These are phyloP conservation scores for Melanotaenia maccullochi DNA, from an alignment of 2,797 vertebrate genomes.

Conservation along the genomic window DNA sequence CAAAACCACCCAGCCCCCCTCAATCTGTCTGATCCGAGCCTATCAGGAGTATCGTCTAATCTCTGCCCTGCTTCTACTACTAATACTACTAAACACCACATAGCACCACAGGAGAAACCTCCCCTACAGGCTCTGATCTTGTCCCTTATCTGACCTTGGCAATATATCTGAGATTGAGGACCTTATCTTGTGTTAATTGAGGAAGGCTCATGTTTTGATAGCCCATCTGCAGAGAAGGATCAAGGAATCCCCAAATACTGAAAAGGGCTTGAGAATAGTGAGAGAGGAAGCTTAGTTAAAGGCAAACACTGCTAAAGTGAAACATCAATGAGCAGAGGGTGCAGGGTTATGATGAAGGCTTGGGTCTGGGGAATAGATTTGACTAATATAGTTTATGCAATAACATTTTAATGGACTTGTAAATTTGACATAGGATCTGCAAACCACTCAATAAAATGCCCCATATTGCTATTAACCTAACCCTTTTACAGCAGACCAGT, in stretches of 20 bases:
- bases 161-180: slow-evolving; percentile 44
- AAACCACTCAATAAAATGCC: background rate
- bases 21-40: slow-evolving; percentile 56
- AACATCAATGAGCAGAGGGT: slow-evolving; percentile 6
- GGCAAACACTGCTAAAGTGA: slow-evolving; percentile 3
- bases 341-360: slow-evolving; percentile 13
- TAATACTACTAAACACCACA: slow-evolving; percentile 22
- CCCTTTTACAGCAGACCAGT: slow-evolving; percentile 1
- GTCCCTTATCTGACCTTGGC: slow-evolving; percentile 44
- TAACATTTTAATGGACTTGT: background rate
- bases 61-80: slow-evolving; percentile 31
- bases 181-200: slow-evolving; percentile 63
- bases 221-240: slow-evolving; percentile 46
- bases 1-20: slow-evolving; percentile 50
- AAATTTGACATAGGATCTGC: background rate
- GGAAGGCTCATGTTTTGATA: slow-evolving; percentile 37
- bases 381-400: slow-evolving; percentile 14
- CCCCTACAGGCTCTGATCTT: slow-evolving; percentile 34
- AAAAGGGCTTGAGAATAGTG: slow-evolving; percentile 27
- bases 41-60: slow-evolving; percentile 50
- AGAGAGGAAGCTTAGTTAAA: slow-evolving; percentile 13
- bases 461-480: background rate
- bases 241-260: slow-evolving; percentile 27
- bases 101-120: slow-evolving; percentile 30
- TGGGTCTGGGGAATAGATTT: slow-evolving; percentile 10